Conservation (phyloP, 30 jellyfish, hydroid and myxozoan genomes). For the Turritopsis rubra region DNA sequence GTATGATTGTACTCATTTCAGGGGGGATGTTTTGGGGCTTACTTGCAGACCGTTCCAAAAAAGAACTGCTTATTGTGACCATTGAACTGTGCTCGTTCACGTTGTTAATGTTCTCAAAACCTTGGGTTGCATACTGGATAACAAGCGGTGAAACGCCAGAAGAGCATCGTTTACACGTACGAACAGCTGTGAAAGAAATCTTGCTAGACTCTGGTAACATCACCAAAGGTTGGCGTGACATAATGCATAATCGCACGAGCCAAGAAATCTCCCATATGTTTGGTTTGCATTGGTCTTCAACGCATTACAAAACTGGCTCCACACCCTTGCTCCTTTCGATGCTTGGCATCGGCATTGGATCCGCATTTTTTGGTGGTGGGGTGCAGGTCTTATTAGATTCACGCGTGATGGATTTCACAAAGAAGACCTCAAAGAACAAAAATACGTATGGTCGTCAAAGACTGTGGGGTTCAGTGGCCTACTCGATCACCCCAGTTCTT, state of each 20-base stretch:
- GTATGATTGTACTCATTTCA: slow-evolving; percentile 19
- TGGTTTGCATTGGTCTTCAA: slow-evolving; percentile 12
- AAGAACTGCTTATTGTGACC: slow-evolving; percentile 5
- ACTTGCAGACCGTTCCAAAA: slow-evolving; percentile 22
- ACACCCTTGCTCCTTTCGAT: slow-evolving; percentile 12
- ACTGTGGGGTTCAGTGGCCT: slow-evolving; percentile 35
- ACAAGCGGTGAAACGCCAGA: background rate
- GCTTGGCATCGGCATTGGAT: slow-evolving; percentile 16
- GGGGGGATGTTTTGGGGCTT: slow-evolving; percentile 33
- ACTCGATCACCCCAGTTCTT: slow-evolving; percentile 18
- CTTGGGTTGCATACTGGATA: slow-evolving; percentile 39
- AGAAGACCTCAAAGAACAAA: background rate
- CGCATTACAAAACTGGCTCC: slow-evolving; percentile 24
- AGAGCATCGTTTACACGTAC: slow-evolving; percentile 2
- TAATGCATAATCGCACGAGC: background rate
- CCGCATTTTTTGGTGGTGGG: slow-evolving; percentile 33
- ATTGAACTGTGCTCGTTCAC: background rate
- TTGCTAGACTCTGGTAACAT: background rate
- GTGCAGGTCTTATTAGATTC: slow-evolving; percentile 17
- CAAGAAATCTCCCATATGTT: slow-evolving; percentile 1
- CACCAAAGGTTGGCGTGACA: background rate
- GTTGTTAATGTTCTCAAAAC: slow-evolving; percentile 15
- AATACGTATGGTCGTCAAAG: slow-evolving; percentile 34
- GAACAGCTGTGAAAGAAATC: background rate
- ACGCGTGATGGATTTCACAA: slow-evolving; percentile 10